Base-by-base conservation (phyloP, 2,888 invertebrate genomes). In the Pristionchus maxplancki region DNA sequence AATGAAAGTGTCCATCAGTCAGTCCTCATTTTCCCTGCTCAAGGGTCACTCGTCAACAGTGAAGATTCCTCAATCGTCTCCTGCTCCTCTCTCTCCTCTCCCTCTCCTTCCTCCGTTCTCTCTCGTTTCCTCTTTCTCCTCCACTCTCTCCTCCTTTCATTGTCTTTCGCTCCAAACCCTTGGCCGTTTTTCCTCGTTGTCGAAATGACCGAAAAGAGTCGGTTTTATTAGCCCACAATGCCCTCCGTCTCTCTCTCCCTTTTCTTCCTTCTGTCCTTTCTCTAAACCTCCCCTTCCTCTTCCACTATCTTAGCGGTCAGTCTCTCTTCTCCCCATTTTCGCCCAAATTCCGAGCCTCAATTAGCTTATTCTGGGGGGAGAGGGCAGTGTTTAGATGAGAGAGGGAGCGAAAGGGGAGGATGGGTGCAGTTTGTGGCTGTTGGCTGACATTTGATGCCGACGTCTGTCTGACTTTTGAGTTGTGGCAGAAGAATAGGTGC, bases 341-440 rank as follows among this genome's bases (percentile, higher is more conserved):
- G 82, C 53, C 81, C 81, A 44, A 50, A 48, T 50, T 37, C 53
- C 53, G 34, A 53, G 53, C 53, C 82, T 34, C 50, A 53, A 53
- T 82, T 82, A 50, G 53, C 82, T 50, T 82, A 82, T 82, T 82
- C 82, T 82, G 24, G 53, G 24, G n/a, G 82, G 24, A 82, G 34
- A 34, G 34, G 50, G 53, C 8, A 31, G 50, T 53, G 82, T 50
- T 58, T 50, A 53, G 82, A 50, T 34, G 53, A 53, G 50, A 34
- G 53, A 37, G n/a, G 44, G 37, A 53, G 48, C 8, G 81, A 40
- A 31, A 24, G 13, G 81, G 81, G 81, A 50, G 81, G 81, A 40
- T 40, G 40, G 20, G 78, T 40, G 40, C 24, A 44, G 44, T 44
- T 20, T 37, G 67, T 67, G 71, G 17, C 48, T 81, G 81, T 81